Evolutionary conservation across 2,797 vertebrate genomes (phyloP).

Genomic region (Coregonus ussuriensis): DNA sequence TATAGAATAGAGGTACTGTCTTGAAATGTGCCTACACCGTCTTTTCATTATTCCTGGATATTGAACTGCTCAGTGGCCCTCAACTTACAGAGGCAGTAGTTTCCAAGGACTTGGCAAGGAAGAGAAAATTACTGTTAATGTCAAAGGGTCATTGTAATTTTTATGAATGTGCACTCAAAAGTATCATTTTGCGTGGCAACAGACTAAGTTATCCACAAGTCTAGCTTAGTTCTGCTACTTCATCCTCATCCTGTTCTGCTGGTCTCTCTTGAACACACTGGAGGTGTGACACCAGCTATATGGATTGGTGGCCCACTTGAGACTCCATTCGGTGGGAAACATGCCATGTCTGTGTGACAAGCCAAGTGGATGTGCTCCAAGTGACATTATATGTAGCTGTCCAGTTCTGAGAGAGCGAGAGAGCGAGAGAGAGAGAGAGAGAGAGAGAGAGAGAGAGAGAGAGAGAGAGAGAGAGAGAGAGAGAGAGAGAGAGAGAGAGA

Average conservation of each 20-base stretch:
- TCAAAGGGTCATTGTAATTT: neutral
- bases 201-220: neutral
- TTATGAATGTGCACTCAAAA: neutral
- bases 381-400: constrained; percentile 44
- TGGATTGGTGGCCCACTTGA: constrained; percentile 6
- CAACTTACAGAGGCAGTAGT: neutral
- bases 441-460: neutral
- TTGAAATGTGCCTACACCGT: neutral
- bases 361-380: constrained; percentile 50
- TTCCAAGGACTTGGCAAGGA: neutral
- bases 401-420: constrained; percentile 39
- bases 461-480: neutral
- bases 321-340: neutral
- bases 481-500: constrained; percentile 14
- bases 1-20: neutral
- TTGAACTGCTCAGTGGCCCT: neutral
- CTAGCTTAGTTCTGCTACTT: neutral
- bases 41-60: neutral
- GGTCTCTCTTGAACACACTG: neutral
- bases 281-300: neutral
- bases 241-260: no score
- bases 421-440: no score
- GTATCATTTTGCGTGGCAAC: neutral
- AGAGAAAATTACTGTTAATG: neutral
- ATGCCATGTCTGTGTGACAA: constrained; percentile 11